phyloP scores from a whole-genome alignment of 2,797 vertebrate species.

The Siniperca undulata region DNA sequence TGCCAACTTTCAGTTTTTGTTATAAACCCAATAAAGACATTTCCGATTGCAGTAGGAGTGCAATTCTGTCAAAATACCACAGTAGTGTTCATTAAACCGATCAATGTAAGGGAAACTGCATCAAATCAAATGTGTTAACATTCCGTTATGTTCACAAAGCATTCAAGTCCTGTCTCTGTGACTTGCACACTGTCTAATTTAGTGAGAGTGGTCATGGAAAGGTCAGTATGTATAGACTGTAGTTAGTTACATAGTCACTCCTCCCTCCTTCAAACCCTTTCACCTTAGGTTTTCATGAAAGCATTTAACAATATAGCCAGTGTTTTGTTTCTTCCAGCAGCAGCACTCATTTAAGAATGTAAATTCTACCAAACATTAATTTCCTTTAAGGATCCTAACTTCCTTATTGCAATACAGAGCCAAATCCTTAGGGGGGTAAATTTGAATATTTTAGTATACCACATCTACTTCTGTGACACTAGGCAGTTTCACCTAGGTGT shows the following conservation, averaged over 20 bases:
- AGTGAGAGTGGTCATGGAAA: neutral
- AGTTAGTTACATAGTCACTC: neutral
- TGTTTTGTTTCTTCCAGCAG: constrained; percentile 5
- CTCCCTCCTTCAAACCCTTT: neutral
- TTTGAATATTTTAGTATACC: neutral
- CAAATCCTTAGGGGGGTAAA: neutral
- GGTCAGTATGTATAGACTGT: neutral
- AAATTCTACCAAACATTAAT: neutral
- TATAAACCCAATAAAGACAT: constrained; percentile 61
- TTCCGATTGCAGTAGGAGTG: neutral
- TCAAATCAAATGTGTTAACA: neutral
- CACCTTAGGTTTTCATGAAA: neutral
- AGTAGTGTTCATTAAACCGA: neutral
- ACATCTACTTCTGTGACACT: neutral
- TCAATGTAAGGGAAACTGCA: no score
- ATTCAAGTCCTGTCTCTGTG: neutral
- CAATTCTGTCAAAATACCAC: neutral
- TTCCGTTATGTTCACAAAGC: neutral
- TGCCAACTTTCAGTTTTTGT: constrained; percentile 29
- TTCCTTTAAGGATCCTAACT: neutral
- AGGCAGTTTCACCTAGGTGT: neutral
- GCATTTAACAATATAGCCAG: neutral
- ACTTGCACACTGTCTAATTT: neutral
- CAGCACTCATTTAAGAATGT: constrained; percentile 17
- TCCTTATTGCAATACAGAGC: neutral